phyloP scores from a whole-genome alignment of 2,888 invertebrate species.

The Agonopterix subpropinquella region DNA sequence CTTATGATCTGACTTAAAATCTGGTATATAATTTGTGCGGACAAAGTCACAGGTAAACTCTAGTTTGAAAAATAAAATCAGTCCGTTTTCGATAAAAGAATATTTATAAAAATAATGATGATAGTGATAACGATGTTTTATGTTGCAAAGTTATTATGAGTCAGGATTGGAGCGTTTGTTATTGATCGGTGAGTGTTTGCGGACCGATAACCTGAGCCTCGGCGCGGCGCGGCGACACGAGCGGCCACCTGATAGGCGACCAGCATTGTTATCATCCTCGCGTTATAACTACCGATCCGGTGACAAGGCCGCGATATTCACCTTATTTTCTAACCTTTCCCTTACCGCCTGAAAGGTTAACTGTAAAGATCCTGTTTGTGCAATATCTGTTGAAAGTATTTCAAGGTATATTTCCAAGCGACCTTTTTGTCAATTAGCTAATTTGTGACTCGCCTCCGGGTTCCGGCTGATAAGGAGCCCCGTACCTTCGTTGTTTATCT shows the following conservation, averaged over 20 bases:
- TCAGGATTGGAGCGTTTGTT: conserved; percentile 11
- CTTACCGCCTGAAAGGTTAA: not conserved
- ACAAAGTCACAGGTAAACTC: too few relatives aligned
- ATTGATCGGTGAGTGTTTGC: conserved; percentile 34
- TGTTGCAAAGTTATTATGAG: conserved; percentile 3
- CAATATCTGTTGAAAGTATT: conserved; percentile 4
- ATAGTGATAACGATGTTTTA: not conserved
- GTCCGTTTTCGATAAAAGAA: too few relatives aligned
- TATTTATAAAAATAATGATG: not conserved
- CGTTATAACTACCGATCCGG: conserved; percentile 1
- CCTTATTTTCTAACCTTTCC: not conserved
- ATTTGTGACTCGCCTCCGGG: conserved; percentile 16
- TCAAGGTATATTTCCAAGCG: conserved; percentile 9
- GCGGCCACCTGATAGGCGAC: conserved; percentile 18
- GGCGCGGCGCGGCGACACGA: not conserved
- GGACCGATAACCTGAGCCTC: conserved; percentile 24
- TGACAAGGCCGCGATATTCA: conserved; percentile 1
- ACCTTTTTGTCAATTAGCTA: conserved; percentile 29
- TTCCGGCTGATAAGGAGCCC: conserved; percentile 29
- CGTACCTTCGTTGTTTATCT: conserved; percentile 30
- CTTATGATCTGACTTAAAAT: too few relatives aligned
- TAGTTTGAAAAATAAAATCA: too few relatives aligned
- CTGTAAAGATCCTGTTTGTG: not conserved
- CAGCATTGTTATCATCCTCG: conserved; percentile 7
- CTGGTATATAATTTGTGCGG: too few relatives aligned